A percentile compares a stretch with the other conserved stretches of the same genome.
phyloP scores from a whole-genome alignment of 2,113 vertebrate genomes.

The Odontophorus gujanensis region DNA sequence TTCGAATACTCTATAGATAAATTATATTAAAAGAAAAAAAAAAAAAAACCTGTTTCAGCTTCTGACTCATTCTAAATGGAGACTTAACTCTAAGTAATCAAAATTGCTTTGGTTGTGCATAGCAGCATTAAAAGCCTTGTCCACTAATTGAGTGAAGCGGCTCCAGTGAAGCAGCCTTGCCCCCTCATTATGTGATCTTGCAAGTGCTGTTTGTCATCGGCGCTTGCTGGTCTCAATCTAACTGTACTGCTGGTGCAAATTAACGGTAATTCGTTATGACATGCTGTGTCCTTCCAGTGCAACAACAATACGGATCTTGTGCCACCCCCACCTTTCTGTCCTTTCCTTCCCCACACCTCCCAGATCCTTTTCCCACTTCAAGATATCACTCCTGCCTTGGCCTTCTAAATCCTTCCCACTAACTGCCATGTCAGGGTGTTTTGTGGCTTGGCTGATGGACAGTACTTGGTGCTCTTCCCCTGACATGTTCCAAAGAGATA shows the following conservation, averaged over 20 bases:
- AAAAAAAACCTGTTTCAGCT: constrained; percentile 32
- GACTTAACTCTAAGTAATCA: constrained; percentile 86
- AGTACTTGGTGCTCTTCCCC: not conserved
- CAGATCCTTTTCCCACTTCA: not conserved
- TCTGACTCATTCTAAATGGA: constrained; percentile 86
- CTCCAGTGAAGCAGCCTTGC: constrained; percentile 81
- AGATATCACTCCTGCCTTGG: not conserved
- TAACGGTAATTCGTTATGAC: constrained; percentile 86
- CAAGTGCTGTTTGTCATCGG: constrained; percentile 86
- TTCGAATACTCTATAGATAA: constrained; percentile 83
- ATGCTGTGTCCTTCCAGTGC: constrained; percentile 79
- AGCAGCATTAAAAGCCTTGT: constrained; percentile 93
- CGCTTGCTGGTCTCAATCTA: constrained; percentile 68
- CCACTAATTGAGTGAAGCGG: constrained; percentile 94
- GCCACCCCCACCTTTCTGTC: not conserved
- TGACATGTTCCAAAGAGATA: not conserved
- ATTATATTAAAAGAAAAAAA: constrained; percentile 70
- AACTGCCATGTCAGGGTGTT: not conserved
- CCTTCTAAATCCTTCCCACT: not conserved
- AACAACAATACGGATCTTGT: constrained; percentile 76
- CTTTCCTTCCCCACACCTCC: not conserved
- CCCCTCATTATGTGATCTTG: constrained; percentile 90
- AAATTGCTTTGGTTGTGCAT: constrained; percentile 91
- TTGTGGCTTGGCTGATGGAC: not conserved
- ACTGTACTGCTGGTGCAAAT: constrained; percentile 81